A percentile compares a stretch with the other conserved stretches of the same genome.
phyloP scores from a whole-genome alignment of 2,113 vertebrate species.

The Bos taurus region DNA sequence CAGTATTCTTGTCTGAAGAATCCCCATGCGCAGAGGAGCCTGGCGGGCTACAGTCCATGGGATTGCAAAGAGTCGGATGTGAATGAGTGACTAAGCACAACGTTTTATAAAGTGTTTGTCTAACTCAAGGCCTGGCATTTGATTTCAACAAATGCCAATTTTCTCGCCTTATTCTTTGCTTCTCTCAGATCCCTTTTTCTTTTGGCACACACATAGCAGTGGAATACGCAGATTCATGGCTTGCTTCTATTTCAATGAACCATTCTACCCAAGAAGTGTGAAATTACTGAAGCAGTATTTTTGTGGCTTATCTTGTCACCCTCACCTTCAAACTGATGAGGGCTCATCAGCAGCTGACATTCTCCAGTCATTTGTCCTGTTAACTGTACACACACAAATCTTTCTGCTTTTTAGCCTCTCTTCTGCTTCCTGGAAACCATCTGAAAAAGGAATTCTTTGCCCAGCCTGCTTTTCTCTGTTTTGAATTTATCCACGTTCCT shows the following conservation, averaged over 20 bases:
- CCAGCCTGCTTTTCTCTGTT: background rate
- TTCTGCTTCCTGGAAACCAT: background rate
- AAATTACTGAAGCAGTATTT: background rate
- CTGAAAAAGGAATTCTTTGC: background rate
- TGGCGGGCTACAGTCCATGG: background rate
- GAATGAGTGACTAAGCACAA: background rate
- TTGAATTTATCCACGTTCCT: background rate
- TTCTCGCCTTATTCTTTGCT: background rate
- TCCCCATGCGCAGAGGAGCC: background rate
- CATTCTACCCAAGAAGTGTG: background rate
- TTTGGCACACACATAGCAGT: background rate
- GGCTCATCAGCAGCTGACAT: background rate
- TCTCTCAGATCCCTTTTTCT: background rate
- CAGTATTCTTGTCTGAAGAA: background rate
- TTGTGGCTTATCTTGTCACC: background rate
- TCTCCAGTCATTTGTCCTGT: background rate
- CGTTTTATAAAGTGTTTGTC: background rate
- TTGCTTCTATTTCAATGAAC: background rate
- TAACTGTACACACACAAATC: background rate
- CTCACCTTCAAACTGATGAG: background rate
- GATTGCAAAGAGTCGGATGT: background rate
- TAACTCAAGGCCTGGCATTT: background rate
- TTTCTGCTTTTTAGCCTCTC: background rate
- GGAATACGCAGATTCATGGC: background rate
- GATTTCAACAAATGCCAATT: background rate